Evolutionary conservation across 2,113 vertebrate genomes (phyloP).

Genomic region (Cyanoliseus patagonus): DNA sequence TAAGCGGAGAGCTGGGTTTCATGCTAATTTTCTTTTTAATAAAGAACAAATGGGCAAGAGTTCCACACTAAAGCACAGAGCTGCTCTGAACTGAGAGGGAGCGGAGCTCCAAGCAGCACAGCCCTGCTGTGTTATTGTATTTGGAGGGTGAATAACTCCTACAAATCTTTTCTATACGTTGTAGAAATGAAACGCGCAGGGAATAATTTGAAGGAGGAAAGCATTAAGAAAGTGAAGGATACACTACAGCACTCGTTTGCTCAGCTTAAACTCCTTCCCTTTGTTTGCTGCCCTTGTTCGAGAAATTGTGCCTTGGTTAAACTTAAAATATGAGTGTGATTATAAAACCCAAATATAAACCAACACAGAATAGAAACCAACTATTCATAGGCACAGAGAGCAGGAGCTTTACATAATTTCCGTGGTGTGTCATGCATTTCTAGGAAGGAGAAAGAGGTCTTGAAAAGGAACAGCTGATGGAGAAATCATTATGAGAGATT

Average conservation of each 20-base stretch:
- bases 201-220: slow-evolving; percentile 29
- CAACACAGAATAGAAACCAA: slow-evolving; percentile 18
- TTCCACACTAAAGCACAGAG: not conserved
- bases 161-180: slow-evolving; percentile 33
- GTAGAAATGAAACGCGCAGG: not conserved
- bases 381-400: slow-evolving; percentile 34
- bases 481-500: slow-evolving; percentile 46
- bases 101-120: not conserved
- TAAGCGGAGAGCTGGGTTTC: not conserved
- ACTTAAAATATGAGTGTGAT: slow-evolving; percentile 65
- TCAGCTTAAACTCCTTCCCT: slow-evolving; percentile 4
- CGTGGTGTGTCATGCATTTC: not conserved
- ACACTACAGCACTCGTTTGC: not conserved
- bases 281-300: slow-evolving; percentile 59
- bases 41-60: slow-evolving; percentile 45
- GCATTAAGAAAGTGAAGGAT: slow-evolving; percentile 29
- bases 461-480: slow-evolving; percentile 47
- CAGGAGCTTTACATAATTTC: slow-evolving; percentile 58
- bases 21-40: slow-evolving; percentile 62
- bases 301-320: slow-evolving; percentile 51
- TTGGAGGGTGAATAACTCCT: slow-evolving; percentile 43
- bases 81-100: not conserved
- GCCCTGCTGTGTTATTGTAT: slow-evolving; percentile 46
- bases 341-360: slow-evolving; percentile 61
- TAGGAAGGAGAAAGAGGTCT: slow-evolving; percentile 59